Conservation (phyloP, 2,797 vertebrate species). For the Phrynocephalus vlangalii region DNA sequence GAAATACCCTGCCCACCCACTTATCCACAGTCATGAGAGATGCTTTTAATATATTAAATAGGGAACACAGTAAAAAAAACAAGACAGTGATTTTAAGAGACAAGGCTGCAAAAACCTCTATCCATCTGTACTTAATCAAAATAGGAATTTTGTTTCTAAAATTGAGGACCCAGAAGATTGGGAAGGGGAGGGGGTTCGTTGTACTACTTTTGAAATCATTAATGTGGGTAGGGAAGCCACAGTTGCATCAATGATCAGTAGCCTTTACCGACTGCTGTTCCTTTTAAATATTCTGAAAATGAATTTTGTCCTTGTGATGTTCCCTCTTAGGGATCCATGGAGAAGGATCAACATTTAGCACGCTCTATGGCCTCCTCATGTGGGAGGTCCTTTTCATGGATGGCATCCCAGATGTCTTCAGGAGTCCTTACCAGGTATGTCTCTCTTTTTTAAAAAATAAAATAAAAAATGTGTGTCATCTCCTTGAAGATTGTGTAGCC, state of each 20-base stretch:
- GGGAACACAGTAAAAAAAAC: no score
- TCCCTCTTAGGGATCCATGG: constrained; percentile 89
- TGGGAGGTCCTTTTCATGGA: constrained; percentile 96
- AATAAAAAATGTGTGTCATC: background rate
- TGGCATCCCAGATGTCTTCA: constrained; percentile 89
- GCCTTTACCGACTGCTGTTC: background rate
- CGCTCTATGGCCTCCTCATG: constrained; percentile 88
- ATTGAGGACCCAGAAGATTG: no score
- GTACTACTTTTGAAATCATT: background rate
- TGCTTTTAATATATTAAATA: no score
- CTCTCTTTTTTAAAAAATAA: background rate
- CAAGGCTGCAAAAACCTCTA: no score
- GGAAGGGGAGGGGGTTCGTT: background rate
- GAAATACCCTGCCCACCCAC: no score
- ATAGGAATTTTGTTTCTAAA: no score
- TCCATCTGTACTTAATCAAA: no score
- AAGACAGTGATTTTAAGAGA: no score
- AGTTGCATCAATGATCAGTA: background rate
- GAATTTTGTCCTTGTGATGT: background rate
- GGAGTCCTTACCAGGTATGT: constrained; percentile 91
- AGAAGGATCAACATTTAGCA: constrained; percentile 93
- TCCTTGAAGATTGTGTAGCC: background rate
- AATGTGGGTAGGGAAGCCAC: background rate
- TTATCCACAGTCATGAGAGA: no score
- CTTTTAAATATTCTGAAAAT: background rate